These are phyloP conservation scores for Agapostemon virescens DNA, from an alignment of 2,888 invertebrate genomes.

Conservation along the genomic window DNA sequence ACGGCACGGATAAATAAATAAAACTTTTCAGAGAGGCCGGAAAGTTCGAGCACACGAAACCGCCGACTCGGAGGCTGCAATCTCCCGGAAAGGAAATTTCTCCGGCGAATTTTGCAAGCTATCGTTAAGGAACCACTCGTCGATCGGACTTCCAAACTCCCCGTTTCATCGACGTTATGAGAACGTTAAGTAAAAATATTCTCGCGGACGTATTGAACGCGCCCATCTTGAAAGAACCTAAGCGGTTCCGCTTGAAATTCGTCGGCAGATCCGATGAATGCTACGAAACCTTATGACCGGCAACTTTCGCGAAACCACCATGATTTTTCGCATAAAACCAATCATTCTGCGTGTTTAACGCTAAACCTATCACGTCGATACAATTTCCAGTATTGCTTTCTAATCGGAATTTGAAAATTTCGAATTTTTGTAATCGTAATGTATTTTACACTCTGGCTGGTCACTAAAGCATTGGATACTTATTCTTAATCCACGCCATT, in stretches of 20 bases:
- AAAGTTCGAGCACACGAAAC: slow-evolving; percentile 18
- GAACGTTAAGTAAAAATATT: slow-evolving; percentile 45
- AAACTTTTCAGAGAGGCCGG: slow-evolving; percentile 51
- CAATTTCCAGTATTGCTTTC: no score
- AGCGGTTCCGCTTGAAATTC: slow-evolving; percentile 26
- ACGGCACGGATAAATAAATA: slow-evolving; percentile 64
- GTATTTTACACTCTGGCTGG: no score
- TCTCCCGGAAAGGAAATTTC: slow-evolving; percentile 45
- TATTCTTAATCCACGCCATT: no score
- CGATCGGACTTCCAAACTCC: slow-evolving; percentile 36
- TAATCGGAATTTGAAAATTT: no score
- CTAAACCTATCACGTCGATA: no score
- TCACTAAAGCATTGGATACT: no score
- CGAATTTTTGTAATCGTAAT: no score
- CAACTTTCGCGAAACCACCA: no score
- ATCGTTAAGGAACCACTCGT: slow-evolving; percentile 25
- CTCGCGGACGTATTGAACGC: slow-evolving; percentile 31
- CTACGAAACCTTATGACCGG: neutral
- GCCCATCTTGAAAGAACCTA: neutral
- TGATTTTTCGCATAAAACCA: no score
- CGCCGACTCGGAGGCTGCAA: slow-evolving; percentile 20
- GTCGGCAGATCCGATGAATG: neutral
- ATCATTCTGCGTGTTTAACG: no score
- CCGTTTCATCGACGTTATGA: slow-evolving; percentile 33
- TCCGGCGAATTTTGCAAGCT: slow-evolving; percentile 27